Evolutionary conservation across 2,113 vertebrate genomes (phyloP).

Genomic region (Acanthisitta chloris): DNA sequence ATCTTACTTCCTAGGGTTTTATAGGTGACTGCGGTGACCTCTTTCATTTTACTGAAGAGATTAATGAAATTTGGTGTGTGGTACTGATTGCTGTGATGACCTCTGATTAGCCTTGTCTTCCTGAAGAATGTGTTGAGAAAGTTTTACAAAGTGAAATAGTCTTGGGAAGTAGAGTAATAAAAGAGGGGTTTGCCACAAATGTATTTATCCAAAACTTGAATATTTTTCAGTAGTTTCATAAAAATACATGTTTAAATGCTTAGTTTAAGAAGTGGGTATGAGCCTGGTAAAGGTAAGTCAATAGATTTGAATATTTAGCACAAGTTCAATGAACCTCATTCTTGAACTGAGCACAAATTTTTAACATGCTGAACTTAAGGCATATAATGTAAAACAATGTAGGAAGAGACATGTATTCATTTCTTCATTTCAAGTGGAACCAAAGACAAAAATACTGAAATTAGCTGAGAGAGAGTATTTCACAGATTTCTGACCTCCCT

Average conservation of each 20-base stretch:
- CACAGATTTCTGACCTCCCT: not conserved
- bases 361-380: not conserved
- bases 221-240: not conserved
- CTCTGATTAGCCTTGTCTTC: conserved; percentile 13
- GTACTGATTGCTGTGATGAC: not conserved
- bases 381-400: not conserved
- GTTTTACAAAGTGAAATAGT: not conserved
- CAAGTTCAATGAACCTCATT: not conserved
- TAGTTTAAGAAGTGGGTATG: not conserved
- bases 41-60: not conserved
- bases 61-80: not conserved
- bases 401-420: not conserved
- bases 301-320: not conserved
- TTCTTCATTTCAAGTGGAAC: not conserved
- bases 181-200: not conserved
- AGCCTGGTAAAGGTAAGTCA: not conserved
- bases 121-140: not conserved
- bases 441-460: not conserved
- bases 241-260: not conserved
- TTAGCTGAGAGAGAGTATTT: not conserved
- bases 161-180: not conserved
- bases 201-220: not conserved
- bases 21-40: not conserved
- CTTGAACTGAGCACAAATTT: not conserved
- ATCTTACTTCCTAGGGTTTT: conserved; percentile 13